Base-by-base conservation (phyloP, 2,113 vertebrate genomes). In the Silurus asotus region DNA sequence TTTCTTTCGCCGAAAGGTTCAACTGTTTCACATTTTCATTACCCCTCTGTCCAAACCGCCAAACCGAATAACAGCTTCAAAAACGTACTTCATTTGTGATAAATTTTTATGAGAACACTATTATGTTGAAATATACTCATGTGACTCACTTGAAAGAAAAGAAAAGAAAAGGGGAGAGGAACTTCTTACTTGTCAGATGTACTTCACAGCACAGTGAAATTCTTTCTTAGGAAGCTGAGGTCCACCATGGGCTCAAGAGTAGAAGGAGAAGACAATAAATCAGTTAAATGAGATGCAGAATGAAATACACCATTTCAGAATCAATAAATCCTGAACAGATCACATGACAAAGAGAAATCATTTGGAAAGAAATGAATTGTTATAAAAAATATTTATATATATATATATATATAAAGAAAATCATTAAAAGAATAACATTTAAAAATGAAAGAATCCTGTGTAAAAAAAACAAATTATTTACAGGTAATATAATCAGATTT, bases 21-120 rank as follows among this genome's bases (percentile, higher is more conserved):
- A 23, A 55, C 48, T 58, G 69, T 77, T 23, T 55, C 23, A 55
- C 74, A 53, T 28, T 82, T 83, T 84, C 83, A 37, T 62, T 84
- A 83, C 51, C 81, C 11, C 23, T 59, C 69, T 55, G 19, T 23
- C 82, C n/a, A 82, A 69, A 77, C 83, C 1, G 56, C 83, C 49
- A 45, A 48, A 88, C 70, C 25, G 49, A 20, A 82, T 82, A 82
- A 74, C 65, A 88, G 70, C 72, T 85, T 67, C 37, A 37, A 37
- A 37, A 37, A 37, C 37, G 37, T 37, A 37, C 37, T 37, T 37
- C 37, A 37, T 37, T 37, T 37, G 37, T 37, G 37, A 37, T 37
- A 37, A 1, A 37, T 37, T 3, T 37, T 37, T 37, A 37, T 37
- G 37, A 37, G 37, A 37, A 37, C 37, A 37, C 37, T 37, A 37